Conservation (phyloP, 2,888 invertebrate species). For the Hirtodrosophila histrioides region DNA sequence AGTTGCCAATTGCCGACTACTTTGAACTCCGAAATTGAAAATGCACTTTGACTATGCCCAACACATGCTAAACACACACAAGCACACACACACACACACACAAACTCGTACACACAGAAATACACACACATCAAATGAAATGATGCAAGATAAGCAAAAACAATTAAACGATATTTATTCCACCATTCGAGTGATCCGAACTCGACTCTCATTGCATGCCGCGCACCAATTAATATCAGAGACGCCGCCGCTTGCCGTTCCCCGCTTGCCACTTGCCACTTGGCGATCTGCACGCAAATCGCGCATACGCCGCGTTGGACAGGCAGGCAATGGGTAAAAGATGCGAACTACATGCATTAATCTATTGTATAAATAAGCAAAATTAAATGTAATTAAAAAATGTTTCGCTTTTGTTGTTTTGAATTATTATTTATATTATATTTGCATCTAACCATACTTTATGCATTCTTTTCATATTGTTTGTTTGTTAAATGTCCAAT, state of each 20-base stretch:
- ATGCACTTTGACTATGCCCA: constrained; percentile 44
- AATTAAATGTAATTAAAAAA: constrained; percentile 40
- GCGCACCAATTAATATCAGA: constrained; percentile 44
- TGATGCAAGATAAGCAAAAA: constrained; percentile 17
- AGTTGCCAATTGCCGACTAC: constrained; percentile 42
- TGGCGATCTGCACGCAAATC: constrained; percentile 9
- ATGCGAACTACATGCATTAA: constrained; percentile 1
- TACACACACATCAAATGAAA: constrained; percentile 13
- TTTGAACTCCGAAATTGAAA: constrained; percentile 66
- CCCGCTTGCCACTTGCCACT: too few relatives aligned
- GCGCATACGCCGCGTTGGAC: constrained; percentile 46
- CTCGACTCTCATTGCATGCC: constrained; percentile 57
- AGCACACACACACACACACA: constrained; percentile 9
- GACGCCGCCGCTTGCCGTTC: too few relatives aligned
- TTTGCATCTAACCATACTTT: constrained; percentile 15
- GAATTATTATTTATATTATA: constrained; percentile 13
- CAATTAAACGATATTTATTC: constrained; percentile 69
- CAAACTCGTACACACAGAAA: not conserved
- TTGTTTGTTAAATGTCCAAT: constrained; percentile 31
- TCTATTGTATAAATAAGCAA: constrained; percentile 27
- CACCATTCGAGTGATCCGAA: constrained; percentile 39
- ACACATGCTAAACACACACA: constrained; percentile 9
- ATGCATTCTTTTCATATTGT: not conserved
- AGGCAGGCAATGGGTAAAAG: constrained; percentile 5
- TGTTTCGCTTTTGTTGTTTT: constrained; percentile 22